A percentile compares a stretch with the other conserved stretches of the same genome.
Evolutionary conservation across 2,113 vertebrate species (phyloP).

Genomic region (Cyphomyrus discorhynchus): DNA sequence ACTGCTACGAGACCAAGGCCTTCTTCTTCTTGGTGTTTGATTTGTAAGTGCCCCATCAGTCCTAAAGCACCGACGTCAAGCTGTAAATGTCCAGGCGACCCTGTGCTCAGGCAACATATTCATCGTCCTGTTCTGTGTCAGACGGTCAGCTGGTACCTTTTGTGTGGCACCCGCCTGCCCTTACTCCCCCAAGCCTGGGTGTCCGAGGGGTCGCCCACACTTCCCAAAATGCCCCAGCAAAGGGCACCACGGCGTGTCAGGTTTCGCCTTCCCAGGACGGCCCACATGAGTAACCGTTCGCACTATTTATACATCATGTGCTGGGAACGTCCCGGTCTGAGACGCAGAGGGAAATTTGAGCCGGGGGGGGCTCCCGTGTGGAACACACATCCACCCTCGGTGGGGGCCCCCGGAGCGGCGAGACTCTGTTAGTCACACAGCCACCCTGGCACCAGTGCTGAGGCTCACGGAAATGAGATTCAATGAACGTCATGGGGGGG

Average conservation of each 20-base stretch:
- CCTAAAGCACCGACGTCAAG: background rate
- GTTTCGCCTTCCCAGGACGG: conserved; percentile 5
- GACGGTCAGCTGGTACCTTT: background rate
- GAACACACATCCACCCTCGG: background rate
- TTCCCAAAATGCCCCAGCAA: background rate
- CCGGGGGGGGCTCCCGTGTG: background rate
- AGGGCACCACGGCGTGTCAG: background rate
- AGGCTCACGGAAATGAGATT: background rate
- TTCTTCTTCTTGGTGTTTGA: conserved; percentile 98
- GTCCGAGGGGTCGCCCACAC: background rate
- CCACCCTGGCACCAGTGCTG: background rate
- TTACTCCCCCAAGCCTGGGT: background rate
- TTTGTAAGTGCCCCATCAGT: conserved; percentile 69
- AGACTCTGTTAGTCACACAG: background rate
- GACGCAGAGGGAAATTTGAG: background rate
- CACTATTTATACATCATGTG: background rate
- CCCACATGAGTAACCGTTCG: background rate
- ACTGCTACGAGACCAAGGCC: conserved; percentile 84
- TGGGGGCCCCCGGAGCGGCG: background rate
- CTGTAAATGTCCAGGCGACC: background rate
- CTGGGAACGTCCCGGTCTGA: background rate
- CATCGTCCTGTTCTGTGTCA: background rate
- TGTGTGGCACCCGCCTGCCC: background rate
- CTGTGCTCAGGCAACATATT: background rate
- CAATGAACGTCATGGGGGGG: background rate